Conservation (phyloP, 2,797 vertebrate genomes). For the Pyrocephalus nanus region DNA sequence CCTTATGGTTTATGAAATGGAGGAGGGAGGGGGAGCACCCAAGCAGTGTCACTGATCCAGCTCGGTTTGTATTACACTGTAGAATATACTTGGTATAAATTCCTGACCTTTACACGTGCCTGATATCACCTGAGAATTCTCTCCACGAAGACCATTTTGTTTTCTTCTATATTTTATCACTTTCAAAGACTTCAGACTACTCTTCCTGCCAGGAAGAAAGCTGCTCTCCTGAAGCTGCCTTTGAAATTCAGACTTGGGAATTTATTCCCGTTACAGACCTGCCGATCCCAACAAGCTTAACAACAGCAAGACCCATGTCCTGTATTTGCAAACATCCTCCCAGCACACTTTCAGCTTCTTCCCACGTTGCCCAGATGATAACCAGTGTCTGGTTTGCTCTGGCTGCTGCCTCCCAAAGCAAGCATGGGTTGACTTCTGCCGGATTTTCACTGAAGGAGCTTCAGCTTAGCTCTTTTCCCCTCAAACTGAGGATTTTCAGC, state of each 20-base stretch:
- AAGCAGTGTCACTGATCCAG: neutral
- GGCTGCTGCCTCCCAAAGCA: neutral
- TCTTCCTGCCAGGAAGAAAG: neutral
- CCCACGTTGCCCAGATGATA: neutral
- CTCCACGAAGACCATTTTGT: neutral
- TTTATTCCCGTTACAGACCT: neutral
- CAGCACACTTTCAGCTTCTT: neutral
- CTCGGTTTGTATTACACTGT: neutral
- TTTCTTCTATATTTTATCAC: neutral
- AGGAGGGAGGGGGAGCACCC: too few species aligned
- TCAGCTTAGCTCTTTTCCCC: neutral
- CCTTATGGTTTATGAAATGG: neutral
- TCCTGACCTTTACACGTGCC: neutral
- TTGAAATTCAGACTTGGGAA: neutral
- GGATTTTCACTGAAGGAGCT: neutral
- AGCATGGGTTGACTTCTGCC: neutral
- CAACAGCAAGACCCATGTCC: neutral
- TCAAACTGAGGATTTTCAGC: neutral
- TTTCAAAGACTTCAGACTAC: neutral
- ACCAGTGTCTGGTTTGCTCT: neutral
- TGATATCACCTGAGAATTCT: neutral
- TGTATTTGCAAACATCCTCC: neutral
- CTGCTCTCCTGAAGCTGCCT: neutral
- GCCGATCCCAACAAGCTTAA: conserved; percentile 1
- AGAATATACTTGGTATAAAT: neutral